Percentiles rank a stretch among this genome's conserved stretches.
Evolutionary conservation across 2,888 invertebrate species (phyloP).

Genomic region (Gisinianus flammeolus): DNA sequence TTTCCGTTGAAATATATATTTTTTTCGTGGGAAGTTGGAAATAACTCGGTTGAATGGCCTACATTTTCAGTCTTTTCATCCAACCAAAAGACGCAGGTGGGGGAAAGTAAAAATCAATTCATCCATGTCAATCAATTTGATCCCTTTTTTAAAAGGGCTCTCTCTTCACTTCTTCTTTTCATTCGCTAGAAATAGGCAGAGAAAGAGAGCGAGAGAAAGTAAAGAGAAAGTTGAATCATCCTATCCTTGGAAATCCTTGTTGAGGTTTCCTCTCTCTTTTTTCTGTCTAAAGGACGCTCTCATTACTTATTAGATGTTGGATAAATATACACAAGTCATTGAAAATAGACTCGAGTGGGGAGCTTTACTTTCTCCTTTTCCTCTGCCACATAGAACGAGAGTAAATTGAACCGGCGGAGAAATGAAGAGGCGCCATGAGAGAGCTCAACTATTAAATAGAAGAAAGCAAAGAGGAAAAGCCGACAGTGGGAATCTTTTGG

Average conservation of each 20-base stretch:
- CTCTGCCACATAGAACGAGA: not conserved
- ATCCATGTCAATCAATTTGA: constrained; percentile 20
- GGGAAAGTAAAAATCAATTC: constrained; percentile 21
- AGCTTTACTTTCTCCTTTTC: not conserved
- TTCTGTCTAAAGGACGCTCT: no score
- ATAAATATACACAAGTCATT: no score
- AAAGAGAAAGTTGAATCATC: not conserved
- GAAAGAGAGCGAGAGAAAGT: not conserved
- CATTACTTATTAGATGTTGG: no score
- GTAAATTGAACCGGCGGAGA: not conserved
- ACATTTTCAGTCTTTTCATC: no score
- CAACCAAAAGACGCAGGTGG: no score
- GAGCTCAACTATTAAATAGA: not conserved
- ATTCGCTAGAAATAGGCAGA: not conserved
- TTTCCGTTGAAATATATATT: no score
- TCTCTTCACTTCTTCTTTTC: not conserved
- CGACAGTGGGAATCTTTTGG: not conserved
- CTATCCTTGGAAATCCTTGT: not conserved
- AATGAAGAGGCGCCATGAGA: not conserved
- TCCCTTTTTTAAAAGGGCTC: not conserved
- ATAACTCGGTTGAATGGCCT: no score
- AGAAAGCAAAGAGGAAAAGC: not conserved
- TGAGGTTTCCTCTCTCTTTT: no score
- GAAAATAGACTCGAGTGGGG: no score
- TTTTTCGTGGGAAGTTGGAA: no score